Base-by-base conservation (phyloP, 2,113 vertebrate genomes). In the Lynx canadensis region DNA sequence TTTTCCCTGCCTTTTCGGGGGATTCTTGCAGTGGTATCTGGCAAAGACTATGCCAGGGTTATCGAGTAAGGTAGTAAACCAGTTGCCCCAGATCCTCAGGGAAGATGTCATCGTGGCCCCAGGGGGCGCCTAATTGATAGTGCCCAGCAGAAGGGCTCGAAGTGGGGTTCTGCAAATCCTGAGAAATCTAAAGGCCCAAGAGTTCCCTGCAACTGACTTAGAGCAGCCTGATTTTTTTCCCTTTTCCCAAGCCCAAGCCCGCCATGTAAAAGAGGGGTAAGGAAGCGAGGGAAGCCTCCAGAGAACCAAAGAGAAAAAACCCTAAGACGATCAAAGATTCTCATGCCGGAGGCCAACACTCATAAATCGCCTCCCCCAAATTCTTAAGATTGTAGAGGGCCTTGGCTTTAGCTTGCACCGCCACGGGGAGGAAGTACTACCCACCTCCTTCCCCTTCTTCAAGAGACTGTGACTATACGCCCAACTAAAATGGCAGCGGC, bases 401-500 rank as follows among this genome's bases (percentile, higher is more conserved):
- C 73, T 12, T 0, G 9, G 4, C 73, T 45, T 36, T 63, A 31
- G 88, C 71, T 63, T 25, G 36, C 60, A 38, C 60, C 48, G 38
- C 92, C 90, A 19, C 50, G 4, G 52, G 66, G 25, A 93, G 92
- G 89, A 97, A 91, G 86, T 89, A 73, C 92, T 91, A 19, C 93
- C 91, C 82, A 36, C 82, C 86, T 83, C 91, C 93, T 73, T 91
- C 82, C 95, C 96, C 94, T 91, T 91, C 96, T 92, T 93, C 94
- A 13, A 48, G 48, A 92, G 25, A 83, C 91, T 10, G n/a, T 29
- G 41, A 79, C 63, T 52, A 7, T 36, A 73, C 91, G 89, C 94
- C 76, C 89, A 93, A 79, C 86, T 97, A 98, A 98, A 97, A 98
- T 98, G 98, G 98, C 98, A 98, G 97, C 97, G 69, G 97, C 68